Conservation (phyloP, 2,797 vertebrate genomes). For the Allochrocebus solatus region DNA sequence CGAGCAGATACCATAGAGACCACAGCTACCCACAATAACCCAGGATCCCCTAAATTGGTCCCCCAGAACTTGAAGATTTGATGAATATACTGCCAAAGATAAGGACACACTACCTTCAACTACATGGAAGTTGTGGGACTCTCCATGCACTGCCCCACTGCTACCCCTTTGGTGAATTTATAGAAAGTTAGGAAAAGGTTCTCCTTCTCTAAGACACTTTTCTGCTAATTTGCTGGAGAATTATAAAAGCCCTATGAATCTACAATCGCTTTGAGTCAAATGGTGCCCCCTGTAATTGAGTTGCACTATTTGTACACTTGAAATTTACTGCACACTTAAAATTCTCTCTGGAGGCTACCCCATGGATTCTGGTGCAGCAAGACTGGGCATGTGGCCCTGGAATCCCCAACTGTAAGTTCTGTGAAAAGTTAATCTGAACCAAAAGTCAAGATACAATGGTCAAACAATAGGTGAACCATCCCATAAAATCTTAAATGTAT, state of each 20-base stretch:
- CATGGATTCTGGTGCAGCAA: not conserved
- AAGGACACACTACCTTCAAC: not conserved
- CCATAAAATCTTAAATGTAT: not conserved
- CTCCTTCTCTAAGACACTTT: not conserved
- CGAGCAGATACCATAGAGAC: not conserved
- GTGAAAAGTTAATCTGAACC: not conserved
- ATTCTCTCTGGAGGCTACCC: not conserved
- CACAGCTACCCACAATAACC: not conserved
- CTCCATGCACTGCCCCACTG: not conserved
- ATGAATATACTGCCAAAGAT: not conserved
- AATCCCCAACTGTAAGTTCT: not conserved
- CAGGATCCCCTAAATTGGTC: not conserved
- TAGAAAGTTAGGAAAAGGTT: not conserved
- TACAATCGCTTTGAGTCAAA: not conserved
- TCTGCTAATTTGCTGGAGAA: not conserved
- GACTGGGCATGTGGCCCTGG: not conserved
- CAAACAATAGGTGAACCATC: not conserved
- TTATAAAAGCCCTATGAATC: not conserved
- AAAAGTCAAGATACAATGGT: not conserved
- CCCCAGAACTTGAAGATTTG: not conserved
- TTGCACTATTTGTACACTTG: not conserved
- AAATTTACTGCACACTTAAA: not conserved
- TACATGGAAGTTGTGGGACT: not conserved
- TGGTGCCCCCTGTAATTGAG: not conserved
- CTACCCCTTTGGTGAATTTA: not conserved